Conservation (phyloP, 2,797 vertebrate species). For the Aratinga solstitialis region DNA sequence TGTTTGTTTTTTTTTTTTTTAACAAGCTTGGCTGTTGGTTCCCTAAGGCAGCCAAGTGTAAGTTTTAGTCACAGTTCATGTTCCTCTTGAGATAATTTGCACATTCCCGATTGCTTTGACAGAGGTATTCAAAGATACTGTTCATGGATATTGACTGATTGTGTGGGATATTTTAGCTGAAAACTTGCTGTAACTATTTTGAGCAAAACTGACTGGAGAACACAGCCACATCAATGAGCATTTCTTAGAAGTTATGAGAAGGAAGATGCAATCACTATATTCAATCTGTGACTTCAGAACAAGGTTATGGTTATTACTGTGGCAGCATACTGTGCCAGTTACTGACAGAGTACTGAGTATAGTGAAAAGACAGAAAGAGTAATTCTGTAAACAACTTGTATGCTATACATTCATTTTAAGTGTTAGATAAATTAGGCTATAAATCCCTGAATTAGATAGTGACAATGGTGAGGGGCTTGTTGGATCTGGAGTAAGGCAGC, state of each 20-base stretch:
- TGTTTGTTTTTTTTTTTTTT: background rate
- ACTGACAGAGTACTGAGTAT: background rate
- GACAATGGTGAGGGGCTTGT: background rate
- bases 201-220: background rate
- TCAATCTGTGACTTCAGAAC: background rate
- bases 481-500: background rate
- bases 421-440: background rate
- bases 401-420: background rate
- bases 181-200: background rate
- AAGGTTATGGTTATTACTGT: background rate
- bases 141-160: background rate
- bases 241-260: background rate
- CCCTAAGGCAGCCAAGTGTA: background rate
- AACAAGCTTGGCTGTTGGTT: background rate
- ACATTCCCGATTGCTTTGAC: background rate
- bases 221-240: rapidly evolving
- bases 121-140: background rate
- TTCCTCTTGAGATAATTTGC: background rate
- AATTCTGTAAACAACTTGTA: background rate
- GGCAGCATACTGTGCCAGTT: background rate
- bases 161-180: background rate
- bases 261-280: background rate
- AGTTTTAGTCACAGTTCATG: background rate
- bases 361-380: background rate
- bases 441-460: background rate